These are phyloP conservation scores for Brachionus koreanus DNA, from an alignment of 1,140 invertebrate genomes.

Conservation along the genomic window DNA sequence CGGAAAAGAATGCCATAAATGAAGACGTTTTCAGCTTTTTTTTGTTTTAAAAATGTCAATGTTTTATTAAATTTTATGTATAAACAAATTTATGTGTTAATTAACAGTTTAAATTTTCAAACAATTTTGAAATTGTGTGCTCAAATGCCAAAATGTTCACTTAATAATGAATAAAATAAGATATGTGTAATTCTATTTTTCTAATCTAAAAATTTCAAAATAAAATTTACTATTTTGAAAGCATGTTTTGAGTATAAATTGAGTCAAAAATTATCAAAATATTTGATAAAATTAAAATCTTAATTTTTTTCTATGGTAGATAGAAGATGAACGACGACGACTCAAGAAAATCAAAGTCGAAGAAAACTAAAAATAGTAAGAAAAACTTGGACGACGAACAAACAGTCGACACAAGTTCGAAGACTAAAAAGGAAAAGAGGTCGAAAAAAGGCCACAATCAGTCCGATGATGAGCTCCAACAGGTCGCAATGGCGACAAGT, in stretches of 20 bases:
- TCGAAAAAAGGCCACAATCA: neutral
- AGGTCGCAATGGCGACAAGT: neutral
- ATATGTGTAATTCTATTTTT: neutral
- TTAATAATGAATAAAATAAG: neutral
- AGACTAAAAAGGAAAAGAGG: neutral
- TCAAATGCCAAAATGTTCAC: neutral
- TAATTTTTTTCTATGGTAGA: neutral
- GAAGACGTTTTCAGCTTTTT: too few species aligned
- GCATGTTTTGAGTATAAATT: slow-evolving; percentile 14
- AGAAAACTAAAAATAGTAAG: neutral
- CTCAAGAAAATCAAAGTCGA: neutral
- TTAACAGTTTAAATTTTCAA: too few species aligned
- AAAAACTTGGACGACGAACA: neutral
- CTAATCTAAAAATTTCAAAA: neutral
- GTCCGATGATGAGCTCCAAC: neutral
- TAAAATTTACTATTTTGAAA: neutral
- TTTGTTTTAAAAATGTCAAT: too few species aligned
- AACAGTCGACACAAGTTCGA: neutral
- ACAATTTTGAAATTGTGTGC: too few species aligned
- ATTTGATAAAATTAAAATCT: neutral
- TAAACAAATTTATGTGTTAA: too few species aligned
- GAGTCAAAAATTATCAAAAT: neutral
- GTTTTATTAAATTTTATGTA: too few species aligned
- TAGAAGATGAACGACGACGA: neutral
- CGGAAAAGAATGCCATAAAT: too few species aligned